These are phyloP conservation scores for Percopsis transmontana DNA, from an alignment of 2,113 vertebrate genomes.

Conservation along the genomic window DNA sequence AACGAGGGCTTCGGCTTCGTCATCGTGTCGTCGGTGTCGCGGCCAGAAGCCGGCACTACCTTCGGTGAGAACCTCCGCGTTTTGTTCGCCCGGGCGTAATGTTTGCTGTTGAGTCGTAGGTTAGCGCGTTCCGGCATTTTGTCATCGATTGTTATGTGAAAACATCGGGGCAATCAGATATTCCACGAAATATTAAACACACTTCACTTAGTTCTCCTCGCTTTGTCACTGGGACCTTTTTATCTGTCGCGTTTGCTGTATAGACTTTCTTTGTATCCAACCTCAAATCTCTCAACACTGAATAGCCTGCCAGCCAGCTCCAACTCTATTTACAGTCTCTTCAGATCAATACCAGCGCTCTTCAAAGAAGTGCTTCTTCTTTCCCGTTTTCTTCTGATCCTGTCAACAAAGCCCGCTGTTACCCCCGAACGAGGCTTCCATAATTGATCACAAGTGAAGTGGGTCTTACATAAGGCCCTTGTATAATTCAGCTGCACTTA, in stretches of 20 bases:
- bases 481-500: slow-evolving; percentile 67
- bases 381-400: slow-evolving; percentile 49
- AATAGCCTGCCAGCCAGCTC: slow-evolving; percentile 45
- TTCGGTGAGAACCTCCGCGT: slow-evolving; percentile 85
- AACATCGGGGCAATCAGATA: neutral
- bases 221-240: slow-evolving; percentile 37
- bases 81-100: neutral
- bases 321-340: slow-evolving; percentile 57
- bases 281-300: slow-evolving; percentile 34
- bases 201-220: slow-evolving; percentile 11
- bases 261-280: slow-evolving; percentile 33
- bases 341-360: slow-evolving; percentile 57
- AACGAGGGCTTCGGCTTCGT: slow-evolving; percentile 97
- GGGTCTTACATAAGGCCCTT: slow-evolving; percentile 66
- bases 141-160: neutral
- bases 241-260: slow-evolving; percentile 42
- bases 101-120: neutral
- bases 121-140: neutral
- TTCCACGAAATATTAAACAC: slow-evolving; percentile 47
- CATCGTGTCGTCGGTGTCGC: slow-evolving; percentile 95
- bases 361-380: slow-evolving; percentile 55
- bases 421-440: slow-evolving; percentile 58
- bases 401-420: slow-evolving; percentile 51
- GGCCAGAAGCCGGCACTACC: slow-evolving; percentile 93
- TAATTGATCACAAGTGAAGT: slow-evolving; percentile 72